Evolutionary conservation across 2,797 vertebrate genomes (phyloP), one percentile per base, ranked within the genome.

Genomic region (Epinephelus coioides): DNA sequence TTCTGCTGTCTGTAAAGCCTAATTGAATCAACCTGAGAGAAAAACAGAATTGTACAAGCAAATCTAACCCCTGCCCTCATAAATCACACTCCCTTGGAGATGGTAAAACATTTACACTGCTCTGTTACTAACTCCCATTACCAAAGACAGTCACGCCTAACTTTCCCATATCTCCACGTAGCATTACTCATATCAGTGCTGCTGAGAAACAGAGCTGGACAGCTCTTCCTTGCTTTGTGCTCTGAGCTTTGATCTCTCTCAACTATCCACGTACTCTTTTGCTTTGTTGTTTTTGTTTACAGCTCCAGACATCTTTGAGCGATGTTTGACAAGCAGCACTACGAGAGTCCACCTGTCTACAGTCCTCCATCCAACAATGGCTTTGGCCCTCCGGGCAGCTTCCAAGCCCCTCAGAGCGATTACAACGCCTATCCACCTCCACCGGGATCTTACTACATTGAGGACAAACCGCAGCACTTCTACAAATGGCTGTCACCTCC

Each of bases 401-500:
- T 95, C 88, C 90, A 91, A 1, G 90, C 14, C 25, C 93, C 95
- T 6, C 27, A 72, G 23, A 96, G 94, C 1, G 69, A 96, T 27
- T 95, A 93, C 13, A 88, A 91, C 0, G 68, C 91, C 0, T 95
- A 96, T 85, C 97, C 97, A 0, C 95, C 95, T 0, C 93, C 95
- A 0, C 96, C 95, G 0, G 96, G 95, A 12, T 96, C 96, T 17
- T 97, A 96, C 90, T 84, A 94, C 2, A 85, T 96, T 0, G 96
- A 97, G 1, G 92, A 84, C 0, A 95, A 85, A 25, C 94, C 97
- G 0, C 97, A 97, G 81, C 90, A 91, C 66, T 98, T 98, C 90
- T 97, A 97, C 95, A 96, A 95, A 85, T 97, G 96, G 96, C 92
- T 62, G 0, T 98, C 97, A 0, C 97, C 97, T 0, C 97, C 97